These are phyloP conservation scores for Callospermophilus lateralis DNA, from an alignment of 2,113 vertebrate species.

Conservation along the genomic window DNA sequence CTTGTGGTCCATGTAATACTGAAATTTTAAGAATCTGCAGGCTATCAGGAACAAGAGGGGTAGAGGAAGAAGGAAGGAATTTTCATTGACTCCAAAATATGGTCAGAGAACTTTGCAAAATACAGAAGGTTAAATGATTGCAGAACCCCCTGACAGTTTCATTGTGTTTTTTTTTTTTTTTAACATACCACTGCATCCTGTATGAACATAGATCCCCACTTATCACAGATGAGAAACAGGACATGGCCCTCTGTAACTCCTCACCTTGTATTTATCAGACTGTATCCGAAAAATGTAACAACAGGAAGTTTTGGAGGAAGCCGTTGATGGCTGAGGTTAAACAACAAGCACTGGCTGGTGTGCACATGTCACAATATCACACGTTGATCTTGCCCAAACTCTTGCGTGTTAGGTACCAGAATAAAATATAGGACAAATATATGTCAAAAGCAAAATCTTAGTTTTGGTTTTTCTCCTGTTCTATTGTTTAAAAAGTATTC, in stretches of 20 bases:
- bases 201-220: background rate
- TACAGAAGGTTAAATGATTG: background rate
- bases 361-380: background rate
- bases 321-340: background rate
- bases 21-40: background rate
- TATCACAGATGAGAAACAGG: background rate
- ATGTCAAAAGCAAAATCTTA: background rate
- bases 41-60: background rate
- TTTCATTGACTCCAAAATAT: background rate
- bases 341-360: background rate
- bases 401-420: background rate
- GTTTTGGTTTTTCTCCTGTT: background rate
- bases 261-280: background rate
- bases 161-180: background rate
- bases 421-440: background rate
- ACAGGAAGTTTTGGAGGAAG: constrained; percentile 64
- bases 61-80: background rate
- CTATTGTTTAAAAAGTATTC: background rate
- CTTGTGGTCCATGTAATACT: background rate
- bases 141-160: background rate
- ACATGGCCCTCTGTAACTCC: background rate
- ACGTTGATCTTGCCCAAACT: background rate
- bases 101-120: background rate
- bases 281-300: constrained; percentile 11
- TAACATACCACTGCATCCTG: background rate